Base-by-base conservation (phyloP, 2,888 invertebrate species). In the Deladenus siricidicola region DNA sequence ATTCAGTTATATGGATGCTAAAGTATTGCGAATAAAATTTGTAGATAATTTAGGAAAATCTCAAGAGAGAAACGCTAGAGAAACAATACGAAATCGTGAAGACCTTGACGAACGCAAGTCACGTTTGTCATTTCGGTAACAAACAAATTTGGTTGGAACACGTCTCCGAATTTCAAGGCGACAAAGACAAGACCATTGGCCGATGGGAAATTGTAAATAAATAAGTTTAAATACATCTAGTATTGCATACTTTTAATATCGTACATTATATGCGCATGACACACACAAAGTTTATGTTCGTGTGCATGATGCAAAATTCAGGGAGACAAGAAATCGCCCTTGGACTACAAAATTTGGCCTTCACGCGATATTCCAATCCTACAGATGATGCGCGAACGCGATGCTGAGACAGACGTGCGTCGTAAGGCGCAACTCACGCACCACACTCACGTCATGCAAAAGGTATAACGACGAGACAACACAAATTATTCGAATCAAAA, bases 41-140 rank as follows among this genome's bases (percentile, higher is more conserved):
- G 39, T 34, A 10, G 8, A 34, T 34, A 23, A 28, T 34, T 43
- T 17, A 50, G 47, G 62, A 83, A 68, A 78, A 83, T 63, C 69
- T 84, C 39, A 72, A 71, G 3, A 63, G 66, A 19, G 84, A 85
- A 72, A 83, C 83, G 1, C 75, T 85, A 4, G 79, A 82, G 50
- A 75, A 80, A 54, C 85, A 85, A 73, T 85, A 78, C 73, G 67
- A 80, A 63, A 78, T 83, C 60, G 84, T 84, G 14, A 82, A 82
- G 68, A 73, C 79, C 44, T 80, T 82, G 70, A 85, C 85, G 4
- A 84, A 82, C 73, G 81, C 81, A n/a, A 84, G 84, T 58, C 84
- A 84, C 74, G 85, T 85, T 4, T 79, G 80, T 78, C 82, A 84
- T 70, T 85, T 80, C 78, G 85, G 85, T 52, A 83, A 85, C 69